Percentiles rank a stretch among this genome's conserved stretches.
Evolutionary conservation across 2,888 invertebrate species (phyloP).

Genomic region (Agrilus biguttatus): DNA sequence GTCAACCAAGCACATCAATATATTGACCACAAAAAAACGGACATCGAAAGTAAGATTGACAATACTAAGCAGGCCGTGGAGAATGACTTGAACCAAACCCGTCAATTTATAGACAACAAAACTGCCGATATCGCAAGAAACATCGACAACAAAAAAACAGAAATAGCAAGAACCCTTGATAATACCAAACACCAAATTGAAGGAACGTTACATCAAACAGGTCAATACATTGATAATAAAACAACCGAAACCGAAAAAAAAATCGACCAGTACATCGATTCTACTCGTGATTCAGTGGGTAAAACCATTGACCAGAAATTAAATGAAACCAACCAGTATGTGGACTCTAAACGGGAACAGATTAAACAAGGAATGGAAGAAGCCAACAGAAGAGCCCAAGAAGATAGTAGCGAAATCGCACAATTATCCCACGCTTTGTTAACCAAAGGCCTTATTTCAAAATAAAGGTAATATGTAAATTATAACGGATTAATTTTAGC

Average conservation of each 20-base stretch:
- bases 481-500: neutral
- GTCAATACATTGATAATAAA: constrained; percentile 24
- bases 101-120: constrained; percentile 8
- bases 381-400: constrained; percentile 11
- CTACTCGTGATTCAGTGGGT: constrained; percentile 13
- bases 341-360: constrained; percentile 14
- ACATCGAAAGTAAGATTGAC: no score
- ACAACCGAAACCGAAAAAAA: constrained; percentile 11
- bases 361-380: constrained; percentile 14
- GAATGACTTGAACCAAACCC: constrained; percentile 14
- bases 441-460: constrained; percentile 10
- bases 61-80: constrained; percentile 17
- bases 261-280: constrained; percentile 18
- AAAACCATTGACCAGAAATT: constrained; percentile 7
- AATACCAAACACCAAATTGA: constrained; percentile 11
- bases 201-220: constrained; percentile 13
- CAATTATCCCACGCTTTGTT: constrained; percentile 11
- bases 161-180: constrained; percentile 6
- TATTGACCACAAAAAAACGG: no score
- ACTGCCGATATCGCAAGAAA: constrained; percentile 3
- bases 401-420: constrained; percentile 10
- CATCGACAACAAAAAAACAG: constrained; percentile 4
- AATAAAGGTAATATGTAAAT: constrained; percentile 1
- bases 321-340: constrained; percentile 10
- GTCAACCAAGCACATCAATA: constrained; percentile 8